Conservation (phyloP, 2,888 invertebrate genomes). For the Microdon myrmicae region DNA sequence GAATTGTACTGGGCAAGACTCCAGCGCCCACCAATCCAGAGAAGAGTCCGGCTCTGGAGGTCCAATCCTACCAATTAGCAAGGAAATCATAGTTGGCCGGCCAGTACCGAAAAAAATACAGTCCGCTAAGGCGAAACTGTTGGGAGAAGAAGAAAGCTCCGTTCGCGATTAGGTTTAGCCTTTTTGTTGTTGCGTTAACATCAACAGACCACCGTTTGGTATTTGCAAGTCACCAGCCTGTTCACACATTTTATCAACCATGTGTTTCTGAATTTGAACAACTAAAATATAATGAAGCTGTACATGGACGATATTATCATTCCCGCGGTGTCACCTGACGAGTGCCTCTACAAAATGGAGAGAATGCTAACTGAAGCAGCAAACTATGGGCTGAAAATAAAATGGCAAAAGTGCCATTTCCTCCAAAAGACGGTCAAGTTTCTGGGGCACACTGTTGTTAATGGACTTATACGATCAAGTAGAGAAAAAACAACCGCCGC, state of each 20-base stretch:
- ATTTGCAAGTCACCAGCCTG: conserved; percentile 3
- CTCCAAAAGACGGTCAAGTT: conserved; percentile 10
- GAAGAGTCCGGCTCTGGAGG: too few species aligned
- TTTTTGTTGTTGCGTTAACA: too few species aligned
- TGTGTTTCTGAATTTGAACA: not conserved
- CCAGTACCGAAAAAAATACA: too few species aligned
- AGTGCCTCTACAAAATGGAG: conserved; percentile 2
- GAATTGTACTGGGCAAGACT: too few species aligned
- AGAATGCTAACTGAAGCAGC: conserved; percentile 4
- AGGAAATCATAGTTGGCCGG: too few species aligned
- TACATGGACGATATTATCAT: conserved; percentile 38
- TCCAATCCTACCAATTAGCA: too few species aligned
- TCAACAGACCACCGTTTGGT: conserved; percentile 1
- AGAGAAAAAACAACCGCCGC: conserved; percentile 31
- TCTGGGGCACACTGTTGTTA: conserved; percentile 21
- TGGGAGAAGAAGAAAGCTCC: too few species aligned
- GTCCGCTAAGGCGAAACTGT: too few species aligned
- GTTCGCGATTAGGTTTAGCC: too few species aligned
- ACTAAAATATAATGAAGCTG: conserved; percentile 4
- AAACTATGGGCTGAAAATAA: conserved; percentile 5
- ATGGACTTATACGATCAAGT: conserved; percentile 22
- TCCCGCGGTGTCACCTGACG: not conserved
- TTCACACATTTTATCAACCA: not conserved
- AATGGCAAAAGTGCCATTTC: conserved; percentile 34
- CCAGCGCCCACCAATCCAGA: too few species aligned